Evolutionary conservation across 2,888 invertebrate species (phyloP).

Genomic region (Silvanus unidentatus): DNA sequence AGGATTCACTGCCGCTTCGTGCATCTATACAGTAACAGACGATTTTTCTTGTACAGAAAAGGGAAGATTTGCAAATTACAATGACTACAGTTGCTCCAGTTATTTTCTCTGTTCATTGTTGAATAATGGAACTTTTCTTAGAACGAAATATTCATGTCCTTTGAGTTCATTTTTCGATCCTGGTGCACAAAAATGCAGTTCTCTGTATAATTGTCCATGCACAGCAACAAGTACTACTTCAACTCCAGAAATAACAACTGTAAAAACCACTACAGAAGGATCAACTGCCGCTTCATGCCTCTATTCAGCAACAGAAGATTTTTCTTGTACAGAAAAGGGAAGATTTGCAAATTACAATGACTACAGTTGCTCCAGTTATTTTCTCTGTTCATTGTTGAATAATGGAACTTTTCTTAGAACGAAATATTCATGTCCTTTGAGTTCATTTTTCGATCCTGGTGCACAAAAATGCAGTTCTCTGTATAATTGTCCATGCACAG

Average conservation of each 20-base stretch:
- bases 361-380: slow-evolving; percentile 2
- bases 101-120: slow-evolving; percentile 7
- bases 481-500: slow-evolving; percentile 39
- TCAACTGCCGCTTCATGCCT: slow-evolving; percentile 1
- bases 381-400: slow-evolving; percentile 5
- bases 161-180: slow-evolving; percentile 47
- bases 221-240: neutral
- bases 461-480: slow-evolving; percentile 42
- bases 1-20: neutral
- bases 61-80: slow-evolving; percentile 5
- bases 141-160: slow-evolving; percentile 47
- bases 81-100: neutral
- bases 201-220: slow-evolving; percentile 41
- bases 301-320: slow-evolving; percentile 12
- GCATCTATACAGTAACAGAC: slow-evolving; percentile 10
- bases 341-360: slow-evolving; percentile 2
- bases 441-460: slow-evolving; percentile 46
- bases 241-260: neutral
- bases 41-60: slow-evolving; percentile 8
- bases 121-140: slow-evolving; percentile 3
- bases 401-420: slow-evolving; percentile 26
- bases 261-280: too few relatives aligned
- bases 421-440: slow-evolving; percentile 45
- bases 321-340: slow-evolving; percentile 5
- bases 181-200: slow-evolving; percentile 41